Base-by-base conservation (phyloP, 2,888 invertebrate genomes). In the Scaptomyza polygonia region DNA sequence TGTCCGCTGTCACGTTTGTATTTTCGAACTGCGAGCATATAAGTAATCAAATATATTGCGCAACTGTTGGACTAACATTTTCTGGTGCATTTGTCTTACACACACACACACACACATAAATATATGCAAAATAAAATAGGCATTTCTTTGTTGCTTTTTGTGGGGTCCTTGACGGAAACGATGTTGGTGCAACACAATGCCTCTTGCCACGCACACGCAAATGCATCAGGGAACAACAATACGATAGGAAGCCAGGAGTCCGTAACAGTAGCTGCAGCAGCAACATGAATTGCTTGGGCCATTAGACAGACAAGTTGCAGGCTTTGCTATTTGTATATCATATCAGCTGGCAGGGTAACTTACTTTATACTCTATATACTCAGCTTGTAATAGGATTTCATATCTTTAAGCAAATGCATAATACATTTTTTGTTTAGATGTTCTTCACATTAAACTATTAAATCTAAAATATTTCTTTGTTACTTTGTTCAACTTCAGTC, bases 121-220 rank as follows among this genome's bases (percentile, higher is more conserved):
- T 78, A 76, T 85, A 83, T 86, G 82, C 83, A 86, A 82, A 82
- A 82, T 86, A 86, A 80, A 80, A 82, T 83, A 83, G 75, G 68
- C 72, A 77, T 82, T 79, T 74, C 67, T 67, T 52, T 16, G 59
- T 67, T 64, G 61, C 74, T 82, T 79, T 84, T 81, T 77, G 76
- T 66, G 78, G 73, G 61, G 39, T 44, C 51, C 75, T 75, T 67
- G 63, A 63, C 56, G 54, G 39, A 18, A 39, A 44, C 47, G 8
- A 8, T 14, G 44, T 39, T 12, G 56, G 63, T 67, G 74, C 63
- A 9, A 59, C 73, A 68, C 74, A 70, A 74, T 73, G 51, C 56
- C 34, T 55, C 65, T 39, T 64, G 69, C 64, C 54, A 73, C 51
- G 44, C 59, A 47, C 59, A 55, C 39, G 21, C 30, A 18, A 9